Evolutionary conservation across 2,888 invertebrate genomes (phyloP), one percentile per base, ranked within the genome.

Genomic region (Taphrorychus bicolor): DNA sequence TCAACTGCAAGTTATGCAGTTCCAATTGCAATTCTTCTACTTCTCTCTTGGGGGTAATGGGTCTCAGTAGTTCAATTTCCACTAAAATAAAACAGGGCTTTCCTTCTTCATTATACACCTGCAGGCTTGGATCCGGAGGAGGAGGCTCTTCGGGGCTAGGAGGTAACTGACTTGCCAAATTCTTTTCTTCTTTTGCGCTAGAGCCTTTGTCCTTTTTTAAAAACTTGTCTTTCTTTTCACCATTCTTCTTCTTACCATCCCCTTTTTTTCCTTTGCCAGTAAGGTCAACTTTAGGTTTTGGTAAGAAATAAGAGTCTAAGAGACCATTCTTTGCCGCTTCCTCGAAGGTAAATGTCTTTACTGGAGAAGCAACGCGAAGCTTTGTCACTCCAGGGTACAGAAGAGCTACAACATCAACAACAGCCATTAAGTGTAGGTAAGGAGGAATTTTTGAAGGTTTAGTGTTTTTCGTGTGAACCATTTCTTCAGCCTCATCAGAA

Each of bases 361-460:
- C 68, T 14, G 78, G 79, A 60, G 77, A 74, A 3, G 76, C 80
- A 1, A 80, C 66, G 16, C 81, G 73, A 23, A 76, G 72, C 69
- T 71, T 78, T 11, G 73, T 76, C 21, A 81, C 79, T 62, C 82
- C 82, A 9, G 82, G 82, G 76, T 81, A 81, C 21, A 82, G 66
- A 21, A 83, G 71, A 18, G 76, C 69, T 4, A 79, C 76, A 14
- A 82, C 64, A 74, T 82, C 81, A 11, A 80, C 63, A 19, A 78
- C 70, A 0, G 78, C 78, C 80, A 81, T 81, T 5, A 81, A 73
- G 70, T 83, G 82, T 49, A 82, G 72, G 69, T 64, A 77, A 22
- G 73, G 73, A 24, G 58, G 52, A 22, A 71, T 68, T 58, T 68
- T 69, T 5, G 60, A 53, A 5, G 41, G 21, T 11, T 56, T 51